Conservation (phyloP, 2,888 invertebrate species). For the Aporophyla nigra region DNA sequence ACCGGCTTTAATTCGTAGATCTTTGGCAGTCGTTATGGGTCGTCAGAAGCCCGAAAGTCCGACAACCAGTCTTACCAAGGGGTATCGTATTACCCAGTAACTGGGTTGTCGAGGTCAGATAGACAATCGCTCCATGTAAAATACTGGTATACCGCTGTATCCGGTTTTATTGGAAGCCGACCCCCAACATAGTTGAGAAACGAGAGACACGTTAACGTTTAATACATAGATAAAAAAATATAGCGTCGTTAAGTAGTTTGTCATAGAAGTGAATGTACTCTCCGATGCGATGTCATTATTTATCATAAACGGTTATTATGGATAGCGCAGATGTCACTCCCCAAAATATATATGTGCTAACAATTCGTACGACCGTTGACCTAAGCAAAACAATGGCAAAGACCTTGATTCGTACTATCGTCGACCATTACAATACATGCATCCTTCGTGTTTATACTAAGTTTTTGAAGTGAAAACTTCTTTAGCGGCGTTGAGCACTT, state of each 20-base stretch:
- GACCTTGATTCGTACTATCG: constrained; percentile 54
- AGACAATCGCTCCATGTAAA: too few species aligned
- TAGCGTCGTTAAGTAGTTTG: neutral
- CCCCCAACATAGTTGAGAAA: neutral
- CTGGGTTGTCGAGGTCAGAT: too few species aligned
- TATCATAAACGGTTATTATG: constrained; percentile 43
- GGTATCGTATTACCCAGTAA: too few species aligned
- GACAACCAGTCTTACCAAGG: too few species aligned
- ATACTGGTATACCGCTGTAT: too few species aligned
- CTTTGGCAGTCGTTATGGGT: too few species aligned
- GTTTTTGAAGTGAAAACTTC: too few species aligned
- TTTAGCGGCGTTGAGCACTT: too few species aligned
- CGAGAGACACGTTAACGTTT: neutral
- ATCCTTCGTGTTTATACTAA: constrained; percentile 28
- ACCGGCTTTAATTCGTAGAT: too few species aligned
- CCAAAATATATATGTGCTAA: constrained; percentile 54
- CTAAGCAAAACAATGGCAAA: constrained; percentile 50
- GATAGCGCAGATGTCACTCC: constrained; percentile 56
- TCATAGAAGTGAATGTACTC: constrained; percentile 48
- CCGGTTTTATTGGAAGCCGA: too few species aligned
- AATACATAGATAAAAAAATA: constrained; percentile 4
- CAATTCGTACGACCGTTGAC: constrained; percentile 53
- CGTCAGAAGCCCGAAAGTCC: too few species aligned
- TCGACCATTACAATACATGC: neutral
- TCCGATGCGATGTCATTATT: constrained; percentile 20